Evolutionary conservation across 2,113 vertebrate genomes (phyloP), one percentile per base, ranked within the genome.

Genomic region (Phalacrocorax aristotelis): DNA sequence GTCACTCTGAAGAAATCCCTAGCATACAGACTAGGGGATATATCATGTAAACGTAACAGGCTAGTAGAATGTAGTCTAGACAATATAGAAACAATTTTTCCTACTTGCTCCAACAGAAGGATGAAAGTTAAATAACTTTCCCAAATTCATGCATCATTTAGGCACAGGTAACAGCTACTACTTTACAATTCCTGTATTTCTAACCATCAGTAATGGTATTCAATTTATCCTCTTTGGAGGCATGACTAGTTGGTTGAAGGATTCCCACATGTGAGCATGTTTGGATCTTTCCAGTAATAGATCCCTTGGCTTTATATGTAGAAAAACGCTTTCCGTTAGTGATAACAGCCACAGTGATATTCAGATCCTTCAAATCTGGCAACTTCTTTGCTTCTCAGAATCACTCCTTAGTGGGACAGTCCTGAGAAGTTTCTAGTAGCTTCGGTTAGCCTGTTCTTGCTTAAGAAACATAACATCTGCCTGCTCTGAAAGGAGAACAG

Each of bases 401-500:
- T 75, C 69, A 66, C 38, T 38, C 22, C 8, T 87, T 72, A 30
- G 34, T 38, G 40, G 32, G 16, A 65, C 34, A 77, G 13, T 58
- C 36, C 19, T 51, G 46, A 46, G 38, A 77, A 64, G 42, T 8
- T 89, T 83, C 46, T 87, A 66, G 38, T 22, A 91, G 27, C 25
- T 44, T 10, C 29, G 44, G 58, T 89, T 93, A 72, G 11, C 18
- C 30, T 92, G 66, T 54, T 94, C 80, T 66, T 8, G 2, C 22
- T 87, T 89, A 30, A 87, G 46, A 94, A 83, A 36, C 8, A 44
- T n/a, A 95, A 72, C 29, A 77, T 62, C n/a, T 84, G 23, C 68
- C 77, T 95, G 34, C 23, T 88, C 72, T 95, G 89, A 95, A 97
- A 70, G n/a, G 32, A 94, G 57, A 93, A 21, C 25, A 51, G n/a